These are phyloP conservation scores for Trissolcus basalis DNA, from an alignment of 1,140 invertebrate species.

Conservation along the genomic window DNA sequence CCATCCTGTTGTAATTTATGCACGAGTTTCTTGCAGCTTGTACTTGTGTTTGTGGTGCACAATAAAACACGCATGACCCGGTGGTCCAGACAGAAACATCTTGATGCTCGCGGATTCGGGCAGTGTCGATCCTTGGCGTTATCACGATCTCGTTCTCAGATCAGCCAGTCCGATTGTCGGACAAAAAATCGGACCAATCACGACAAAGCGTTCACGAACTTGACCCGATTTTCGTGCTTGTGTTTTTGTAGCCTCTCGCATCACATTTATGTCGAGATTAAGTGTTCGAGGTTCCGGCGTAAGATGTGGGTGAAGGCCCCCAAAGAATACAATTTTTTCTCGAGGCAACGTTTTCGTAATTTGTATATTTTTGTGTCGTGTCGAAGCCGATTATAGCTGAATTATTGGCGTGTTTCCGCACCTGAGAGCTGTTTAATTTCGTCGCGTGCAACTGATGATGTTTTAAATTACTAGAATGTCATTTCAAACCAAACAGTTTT, in stretches of 20 bases:
- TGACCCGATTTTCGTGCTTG: slow-evolving; percentile 8
- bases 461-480: too few relatives aligned
- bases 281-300: too few relatives aligned
- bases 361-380: slow-evolving; percentile 30
- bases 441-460: too few relatives aligned
- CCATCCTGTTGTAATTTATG: background rate
- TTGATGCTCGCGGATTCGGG: slow-evolving; percentile 25
- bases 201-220: slow-evolving; percentile 11
- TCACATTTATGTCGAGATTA: too few relatives aligned
- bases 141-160: slow-evolving; percentile 8
- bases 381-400: slow-evolving; percentile 17
- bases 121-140: slow-evolving; percentile 7
- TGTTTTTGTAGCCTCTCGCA: too few relatives aligned
- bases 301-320: slow-evolving; percentile 28
- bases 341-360: slow-evolving; percentile 22
- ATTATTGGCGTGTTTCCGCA: slow-evolving; percentile 25
- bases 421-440: background rate
- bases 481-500: slow-evolving; percentile 2
- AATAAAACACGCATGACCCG: slow-evolving; percentile 31
- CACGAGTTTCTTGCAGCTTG: slow-evolving; percentile 9
- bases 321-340: background rate
- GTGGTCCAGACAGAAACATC: background rate
- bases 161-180: slow-evolving; percentile 2
- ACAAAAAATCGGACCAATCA: slow-evolving; percentile 10
- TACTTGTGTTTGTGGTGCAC: slow-evolving; percentile 13